A percentile compares a stretch with the other conserved stretches of the same genome.
phyloP scores from a whole-genome alignment of 2,113 vertebrate genomes.

The Cynopterus brachyotis region DNA sequence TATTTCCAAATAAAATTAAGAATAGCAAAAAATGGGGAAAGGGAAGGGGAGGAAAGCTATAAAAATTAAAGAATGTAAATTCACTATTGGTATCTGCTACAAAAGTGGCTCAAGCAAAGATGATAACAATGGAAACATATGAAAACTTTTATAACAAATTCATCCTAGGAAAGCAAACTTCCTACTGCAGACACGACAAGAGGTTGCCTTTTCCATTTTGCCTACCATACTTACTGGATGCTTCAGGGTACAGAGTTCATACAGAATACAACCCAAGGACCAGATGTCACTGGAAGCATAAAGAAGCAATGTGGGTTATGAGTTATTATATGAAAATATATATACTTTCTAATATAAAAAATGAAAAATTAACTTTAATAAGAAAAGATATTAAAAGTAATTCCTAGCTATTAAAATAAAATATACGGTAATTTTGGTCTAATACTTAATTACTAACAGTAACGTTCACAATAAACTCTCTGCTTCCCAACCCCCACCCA shows the following conservation, averaged over 20 bases:
- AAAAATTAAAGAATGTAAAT: neutral
- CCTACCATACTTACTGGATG: slow-evolving; percentile 90
- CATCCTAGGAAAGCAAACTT: neutral
- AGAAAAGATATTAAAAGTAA: neutral
- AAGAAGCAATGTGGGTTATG: slow-evolving; percentile 16
- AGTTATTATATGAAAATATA: neutral
- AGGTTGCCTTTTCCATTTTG: neutral
- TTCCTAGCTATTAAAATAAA: neutral
- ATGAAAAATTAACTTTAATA: neutral
- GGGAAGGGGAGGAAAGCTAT: neutral
- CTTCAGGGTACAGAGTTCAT: slow-evolving; percentile 93
- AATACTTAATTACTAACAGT: neutral
- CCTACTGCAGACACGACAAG: neutral
- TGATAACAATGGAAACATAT: neutral
- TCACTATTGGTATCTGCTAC: neutral
- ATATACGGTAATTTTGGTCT: neutral
- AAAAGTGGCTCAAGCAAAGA: neutral
- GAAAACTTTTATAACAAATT: neutral
- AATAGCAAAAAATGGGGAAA: neutral
- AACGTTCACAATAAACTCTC: neutral
- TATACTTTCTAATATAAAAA: neutral
- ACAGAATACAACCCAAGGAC: slow-evolving; percentile 96
- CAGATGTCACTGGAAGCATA: slow-evolving; percentile 92
- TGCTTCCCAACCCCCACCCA: neutral
- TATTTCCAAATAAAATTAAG: neutral